Conservation (phyloP, 2,113 vertebrate genomes). For the Trogon melanurus region DNA sequence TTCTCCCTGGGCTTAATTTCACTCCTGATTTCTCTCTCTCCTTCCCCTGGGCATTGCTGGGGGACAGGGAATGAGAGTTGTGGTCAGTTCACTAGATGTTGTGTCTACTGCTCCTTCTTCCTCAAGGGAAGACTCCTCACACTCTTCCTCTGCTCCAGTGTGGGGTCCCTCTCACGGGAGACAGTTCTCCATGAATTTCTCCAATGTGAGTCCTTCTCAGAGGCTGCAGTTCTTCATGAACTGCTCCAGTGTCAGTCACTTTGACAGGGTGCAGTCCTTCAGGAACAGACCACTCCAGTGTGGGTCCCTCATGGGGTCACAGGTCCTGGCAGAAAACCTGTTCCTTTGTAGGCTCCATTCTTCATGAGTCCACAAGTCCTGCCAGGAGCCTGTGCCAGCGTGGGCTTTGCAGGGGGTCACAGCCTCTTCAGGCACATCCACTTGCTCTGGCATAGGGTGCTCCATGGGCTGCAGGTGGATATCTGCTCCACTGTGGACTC, state of each 20-base stretch:
- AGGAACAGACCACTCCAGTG: neutral
- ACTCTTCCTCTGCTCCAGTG: too few relatives aligned
- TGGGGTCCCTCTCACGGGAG: too few relatives aligned
- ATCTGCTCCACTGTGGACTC: too few relatives aligned
- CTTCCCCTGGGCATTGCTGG: too few relatives aligned
- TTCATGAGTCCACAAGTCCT: neutral
- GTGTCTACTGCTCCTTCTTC: neutral
- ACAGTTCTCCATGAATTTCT: neutral
- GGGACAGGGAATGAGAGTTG: neutral
- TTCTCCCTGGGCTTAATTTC: neutral
- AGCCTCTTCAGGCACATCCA: neutral
- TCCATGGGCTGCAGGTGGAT: too few relatives aligned
- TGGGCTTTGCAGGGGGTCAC: neutral
- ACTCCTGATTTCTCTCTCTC: neutral
- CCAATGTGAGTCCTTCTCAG: neutral
- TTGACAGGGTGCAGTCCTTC: neutral
- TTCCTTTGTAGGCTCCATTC: neutral
- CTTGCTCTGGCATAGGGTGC: neutral
- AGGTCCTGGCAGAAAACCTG: neutral
- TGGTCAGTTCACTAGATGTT: neutral
- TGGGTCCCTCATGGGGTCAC: neutral
- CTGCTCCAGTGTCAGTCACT: neutral
- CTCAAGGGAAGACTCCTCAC: neutral
- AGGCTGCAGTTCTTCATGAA: neutral
- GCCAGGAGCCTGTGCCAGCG: neutral